A percentile compares a stretch with the other conserved stretches of the same genome.
Evolutionary conservation across 2,797 vertebrate genomes (phyloP).

Genomic region (Myotis pilosus): DNA sequence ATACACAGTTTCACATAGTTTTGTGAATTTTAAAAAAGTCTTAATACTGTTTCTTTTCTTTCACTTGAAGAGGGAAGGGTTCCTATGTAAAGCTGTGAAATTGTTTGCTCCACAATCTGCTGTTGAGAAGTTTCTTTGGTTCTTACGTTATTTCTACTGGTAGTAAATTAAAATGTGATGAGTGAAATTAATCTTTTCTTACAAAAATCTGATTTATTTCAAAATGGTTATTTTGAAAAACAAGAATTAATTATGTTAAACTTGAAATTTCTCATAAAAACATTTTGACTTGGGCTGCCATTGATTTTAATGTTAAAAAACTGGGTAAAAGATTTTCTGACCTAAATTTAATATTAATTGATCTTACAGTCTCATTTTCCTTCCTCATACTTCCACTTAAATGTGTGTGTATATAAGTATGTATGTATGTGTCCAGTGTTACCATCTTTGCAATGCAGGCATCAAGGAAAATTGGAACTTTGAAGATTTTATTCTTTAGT

Average conservation of each 20-base stretch:
- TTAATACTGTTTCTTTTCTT: background rate
- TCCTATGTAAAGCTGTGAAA: background rate
- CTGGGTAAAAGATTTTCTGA: background rate
- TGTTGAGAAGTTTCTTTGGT: background rate
- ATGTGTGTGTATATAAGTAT: background rate
- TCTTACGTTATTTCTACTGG: conserved; percentile 10
- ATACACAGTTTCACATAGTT: background rate
- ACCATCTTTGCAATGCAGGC: background rate
- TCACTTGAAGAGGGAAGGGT: background rate
- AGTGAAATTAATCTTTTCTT: background rate
- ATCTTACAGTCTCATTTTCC: background rate
- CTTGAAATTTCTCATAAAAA: conserved; percentile 1
- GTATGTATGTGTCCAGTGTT: background rate
- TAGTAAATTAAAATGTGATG: background rate
- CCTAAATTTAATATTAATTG: background rate
- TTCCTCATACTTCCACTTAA: background rate
- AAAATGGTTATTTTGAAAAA: background rate
- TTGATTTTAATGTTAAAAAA: conserved; percentile 18
- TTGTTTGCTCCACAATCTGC: background rate
- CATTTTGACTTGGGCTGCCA: background rate
- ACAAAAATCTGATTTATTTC: conserved; percentile 26
- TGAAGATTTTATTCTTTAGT: conserved; percentile 16
- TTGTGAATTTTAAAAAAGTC: background rate
- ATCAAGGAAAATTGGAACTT: background rate
- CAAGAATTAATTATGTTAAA: background rate